Evolutionary conservation across 2,113 vertebrate species (phyloP).

Genomic region (Oryzias curvinotus): DNA sequence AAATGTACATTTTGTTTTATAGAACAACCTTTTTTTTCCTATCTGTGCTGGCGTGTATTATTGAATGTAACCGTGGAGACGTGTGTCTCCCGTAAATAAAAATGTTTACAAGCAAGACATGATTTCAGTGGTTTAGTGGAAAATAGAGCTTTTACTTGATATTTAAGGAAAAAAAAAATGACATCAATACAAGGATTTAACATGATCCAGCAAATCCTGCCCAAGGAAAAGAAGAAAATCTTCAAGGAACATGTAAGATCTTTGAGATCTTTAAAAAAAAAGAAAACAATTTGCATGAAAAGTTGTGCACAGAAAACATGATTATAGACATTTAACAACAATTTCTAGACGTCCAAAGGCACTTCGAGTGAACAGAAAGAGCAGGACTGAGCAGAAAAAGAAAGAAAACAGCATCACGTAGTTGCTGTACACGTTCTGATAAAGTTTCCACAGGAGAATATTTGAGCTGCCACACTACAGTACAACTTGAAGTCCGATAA

Average conservation of each 20-base stretch:
- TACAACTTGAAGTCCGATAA: constrained; percentile 25
- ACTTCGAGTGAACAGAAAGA: constrained; percentile 20
- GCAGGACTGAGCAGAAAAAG: background rate
- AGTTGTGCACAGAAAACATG: too few relatives aligned
- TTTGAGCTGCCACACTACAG: constrained; percentile 55
- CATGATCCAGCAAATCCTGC: constrained; percentile 20
- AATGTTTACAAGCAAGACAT: background rate
- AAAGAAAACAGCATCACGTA: constrained; percentile 44
- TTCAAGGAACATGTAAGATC: constrained; percentile 11
- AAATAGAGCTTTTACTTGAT: constrained; percentile 42
- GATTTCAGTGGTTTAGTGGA: background rate
- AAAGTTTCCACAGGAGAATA: constrained; percentile 43
- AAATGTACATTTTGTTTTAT: constrained; percentile 36
- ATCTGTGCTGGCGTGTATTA: constrained; percentile 30
- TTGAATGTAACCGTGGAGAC: constrained; percentile 65
- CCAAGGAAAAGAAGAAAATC: constrained; percentile 15
- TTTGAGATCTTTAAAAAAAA: constrained; percentile 6
- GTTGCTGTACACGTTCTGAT: constrained; percentile 47
- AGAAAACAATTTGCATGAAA: too few relatives aligned
- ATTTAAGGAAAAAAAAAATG: constrained; percentile 37
- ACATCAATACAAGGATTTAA: constrained; percentile 20
- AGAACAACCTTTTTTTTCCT: constrained; percentile 13
- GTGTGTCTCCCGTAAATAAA: constrained; percentile 76
- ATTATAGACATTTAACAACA: background rate
- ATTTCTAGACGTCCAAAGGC: constrained; percentile 35